Evolutionary conservation across 2,888 invertebrate species (phyloP).

Genomic region (Teleogryllus oceanicus): DNA sequence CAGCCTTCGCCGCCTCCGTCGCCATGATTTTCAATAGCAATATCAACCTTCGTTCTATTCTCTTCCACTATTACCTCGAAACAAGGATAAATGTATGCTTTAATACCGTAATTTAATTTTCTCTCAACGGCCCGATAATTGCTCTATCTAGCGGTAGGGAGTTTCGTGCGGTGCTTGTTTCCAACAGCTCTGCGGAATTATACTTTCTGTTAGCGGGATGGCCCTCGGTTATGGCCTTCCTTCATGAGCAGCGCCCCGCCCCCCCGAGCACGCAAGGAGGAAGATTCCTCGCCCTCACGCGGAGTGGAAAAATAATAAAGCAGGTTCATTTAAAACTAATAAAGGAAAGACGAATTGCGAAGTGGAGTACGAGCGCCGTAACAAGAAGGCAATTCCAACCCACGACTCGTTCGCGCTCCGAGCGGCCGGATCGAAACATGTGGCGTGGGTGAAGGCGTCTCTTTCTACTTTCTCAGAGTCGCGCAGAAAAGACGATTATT

Average conservation of each 20-base stretch:
- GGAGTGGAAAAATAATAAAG: neutral
- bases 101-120: slow-evolving; percentile 36
- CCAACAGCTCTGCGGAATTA: neutral
- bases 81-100: slow-evolving; percentile 25
- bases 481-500: neutral
- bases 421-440: neutral
- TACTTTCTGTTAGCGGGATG: slow-evolving; percentile 3
- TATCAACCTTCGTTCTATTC: slow-evolving; percentile 9
- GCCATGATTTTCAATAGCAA: neutral
- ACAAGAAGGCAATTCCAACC: neutral
- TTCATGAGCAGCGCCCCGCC: neutral
- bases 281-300: neutral
- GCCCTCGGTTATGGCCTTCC: neutral
- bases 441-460: neutral
- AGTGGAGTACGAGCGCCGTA: neutral
- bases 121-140: slow-evolving; percentile 36
- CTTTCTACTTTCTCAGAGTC: neutral
- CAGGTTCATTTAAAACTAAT: slow-evolving; percentile 9
- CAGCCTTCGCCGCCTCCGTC: neutral
- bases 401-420: neutral
- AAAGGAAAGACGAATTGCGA: slow-evolving; percentile 3
- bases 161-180: neutral
- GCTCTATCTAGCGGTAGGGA: slow-evolving; percentile 33
- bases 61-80: neutral
- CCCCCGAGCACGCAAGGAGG: neutral